Evolutionary conservation across 2,113 vertebrate species (phyloP).

Genomic region (Atherinomorus stipes): DNA sequence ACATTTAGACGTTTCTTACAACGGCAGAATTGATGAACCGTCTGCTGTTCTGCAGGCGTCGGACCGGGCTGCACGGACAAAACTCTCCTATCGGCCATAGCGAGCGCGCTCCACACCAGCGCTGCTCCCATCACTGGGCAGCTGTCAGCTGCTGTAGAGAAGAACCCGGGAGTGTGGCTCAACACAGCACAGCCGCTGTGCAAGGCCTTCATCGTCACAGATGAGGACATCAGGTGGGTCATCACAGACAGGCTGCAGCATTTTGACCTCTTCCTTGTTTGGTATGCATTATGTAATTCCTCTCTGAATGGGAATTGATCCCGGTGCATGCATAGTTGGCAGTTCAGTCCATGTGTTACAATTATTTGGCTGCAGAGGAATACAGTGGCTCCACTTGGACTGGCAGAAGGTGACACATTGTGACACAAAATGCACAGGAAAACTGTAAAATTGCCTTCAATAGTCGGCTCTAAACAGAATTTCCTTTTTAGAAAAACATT

Average conservation of each 20-base stretch:
- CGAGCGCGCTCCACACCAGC: constrained; percentile 97
- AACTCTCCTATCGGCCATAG: constrained; percentile 95
- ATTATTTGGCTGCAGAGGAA: too few species aligned
- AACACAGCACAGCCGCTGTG: constrained; percentile 97
- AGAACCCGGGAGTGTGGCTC: constrained; percentile 98
- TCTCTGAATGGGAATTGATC: too few species aligned
- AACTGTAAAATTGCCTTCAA: too few species aligned
- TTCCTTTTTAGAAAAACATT: too few species aligned
- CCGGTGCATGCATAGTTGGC: too few species aligned
- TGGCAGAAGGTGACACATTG: too few species aligned
- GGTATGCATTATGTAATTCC: too few species aligned
- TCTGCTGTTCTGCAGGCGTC: constrained; percentile 83
- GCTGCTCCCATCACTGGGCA: constrained; percentile 96
- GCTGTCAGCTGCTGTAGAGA: constrained; percentile 96
- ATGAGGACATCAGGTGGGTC: constrained; percentile 95
- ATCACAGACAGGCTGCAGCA: neutral
- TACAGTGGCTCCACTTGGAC: too few species aligned
- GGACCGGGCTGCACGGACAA: constrained; percentile 97
- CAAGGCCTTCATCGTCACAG: constrained; percentile 98
- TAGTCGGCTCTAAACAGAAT: too few species aligned
- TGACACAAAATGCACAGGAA: too few species aligned
- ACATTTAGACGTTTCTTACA: neutral
- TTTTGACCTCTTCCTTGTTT: too few species aligned
- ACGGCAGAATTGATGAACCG: neutral
- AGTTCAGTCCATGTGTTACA: too few species aligned